phyloP scores from a whole-genome alignment of 1,140 invertebrate species.

The Cotesia chilonis region DNA sequence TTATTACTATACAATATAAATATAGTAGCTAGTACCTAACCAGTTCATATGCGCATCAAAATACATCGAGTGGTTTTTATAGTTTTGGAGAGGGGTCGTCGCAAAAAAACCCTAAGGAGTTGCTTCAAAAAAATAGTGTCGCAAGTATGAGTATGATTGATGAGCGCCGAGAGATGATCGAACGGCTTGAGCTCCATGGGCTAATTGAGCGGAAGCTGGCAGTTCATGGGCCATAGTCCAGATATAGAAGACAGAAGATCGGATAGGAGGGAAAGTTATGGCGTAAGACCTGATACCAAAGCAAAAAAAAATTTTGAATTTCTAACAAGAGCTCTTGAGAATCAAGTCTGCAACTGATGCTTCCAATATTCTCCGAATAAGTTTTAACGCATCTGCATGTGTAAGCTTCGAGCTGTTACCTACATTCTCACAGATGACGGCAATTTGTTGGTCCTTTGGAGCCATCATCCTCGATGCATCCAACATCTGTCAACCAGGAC shows the following conservation, averaged over 20 bases:
- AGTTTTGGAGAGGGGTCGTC: not conserved
- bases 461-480: constrained; percentile 40
- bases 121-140: constrained; percentile 29
- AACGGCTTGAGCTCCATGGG: constrained; percentile 38
- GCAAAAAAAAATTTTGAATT: constrained; percentile 37
- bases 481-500: not conserved
- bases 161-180: constrained; percentile 45
- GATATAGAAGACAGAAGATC: not conserved
- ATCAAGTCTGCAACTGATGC: not conserved
- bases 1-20: no score
- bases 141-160: constrained; percentile 33
- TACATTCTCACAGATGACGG: constrained; percentile 47
- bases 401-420: constrained; percentile 30
- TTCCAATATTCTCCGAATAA: not conserved
- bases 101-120: constrained; percentile 18
- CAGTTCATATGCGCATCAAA: not conserved
- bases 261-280: not conserved
- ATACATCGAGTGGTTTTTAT: constrained; percentile 31
- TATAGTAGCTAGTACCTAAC: not conserved
- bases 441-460: constrained; percentile 41
- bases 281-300: constrained; percentile 19
- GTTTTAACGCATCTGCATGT: constrained; percentile 42
- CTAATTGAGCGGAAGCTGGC: constrained; percentile 47
- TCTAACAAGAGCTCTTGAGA: not conserved
- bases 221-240: constrained; percentile 4